A percentile compares a stretch with the other conserved stretches of the same genome.
Evolutionary conservation across 1,140 invertebrate genomes (phyloP).

Genomic region (Lordiphosa collinella): DNA sequence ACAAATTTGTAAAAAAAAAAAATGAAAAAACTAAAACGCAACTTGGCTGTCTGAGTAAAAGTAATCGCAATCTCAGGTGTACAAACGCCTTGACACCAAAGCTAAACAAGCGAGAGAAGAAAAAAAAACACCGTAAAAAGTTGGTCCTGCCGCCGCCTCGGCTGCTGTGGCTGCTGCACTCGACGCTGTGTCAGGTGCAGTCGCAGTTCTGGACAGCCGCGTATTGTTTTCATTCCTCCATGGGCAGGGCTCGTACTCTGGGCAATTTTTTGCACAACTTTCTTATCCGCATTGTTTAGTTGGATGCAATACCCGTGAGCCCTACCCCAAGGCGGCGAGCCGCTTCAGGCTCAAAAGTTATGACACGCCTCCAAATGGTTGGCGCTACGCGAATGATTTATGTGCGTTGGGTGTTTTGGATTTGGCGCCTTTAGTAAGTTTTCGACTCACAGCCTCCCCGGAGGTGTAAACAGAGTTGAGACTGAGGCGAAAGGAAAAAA

Average conservation of each 20-base stretch:
- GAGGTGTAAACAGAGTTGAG: not conserved
- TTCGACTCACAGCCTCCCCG: too few species aligned
- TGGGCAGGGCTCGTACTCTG: constrained; percentile 35
- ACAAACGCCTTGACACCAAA: constrained; percentile 58
- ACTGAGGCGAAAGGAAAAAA: constrained; percentile 15
- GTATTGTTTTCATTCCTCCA: constrained; percentile 16
- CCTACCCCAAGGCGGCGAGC: constrained; percentile 7
- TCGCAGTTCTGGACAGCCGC: constrained; percentile 15
- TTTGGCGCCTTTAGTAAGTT: constrained; percentile 1
- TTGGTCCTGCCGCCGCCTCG: constrained; percentile 30
- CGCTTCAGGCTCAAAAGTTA: constrained; percentile 47
- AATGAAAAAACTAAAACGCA: constrained; percentile 13
- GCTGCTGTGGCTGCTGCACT: constrained; percentile 44
- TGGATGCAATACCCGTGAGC: constrained; percentile 30
- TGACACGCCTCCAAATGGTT: constrained; percentile 54
- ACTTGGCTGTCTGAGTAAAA: constrained; percentile 20
- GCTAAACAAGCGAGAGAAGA: constrained; percentile 44
- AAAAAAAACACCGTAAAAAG: constrained; percentile 39
- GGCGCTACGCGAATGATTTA: constrained; percentile 53
- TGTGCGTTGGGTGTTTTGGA: constrained; percentile 49
- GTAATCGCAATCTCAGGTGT: constrained; percentile 69
- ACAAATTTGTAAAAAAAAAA: constrained; percentile 20
- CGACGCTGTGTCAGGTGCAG: constrained; percentile 56
- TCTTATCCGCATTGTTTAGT: constrained; percentile 34
- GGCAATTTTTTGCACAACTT: constrained; percentile 50